phyloP scores from a whole-genome alignment of 2,797 vertebrate genomes.

The Helicolenus hilgendorfi region DNA sequence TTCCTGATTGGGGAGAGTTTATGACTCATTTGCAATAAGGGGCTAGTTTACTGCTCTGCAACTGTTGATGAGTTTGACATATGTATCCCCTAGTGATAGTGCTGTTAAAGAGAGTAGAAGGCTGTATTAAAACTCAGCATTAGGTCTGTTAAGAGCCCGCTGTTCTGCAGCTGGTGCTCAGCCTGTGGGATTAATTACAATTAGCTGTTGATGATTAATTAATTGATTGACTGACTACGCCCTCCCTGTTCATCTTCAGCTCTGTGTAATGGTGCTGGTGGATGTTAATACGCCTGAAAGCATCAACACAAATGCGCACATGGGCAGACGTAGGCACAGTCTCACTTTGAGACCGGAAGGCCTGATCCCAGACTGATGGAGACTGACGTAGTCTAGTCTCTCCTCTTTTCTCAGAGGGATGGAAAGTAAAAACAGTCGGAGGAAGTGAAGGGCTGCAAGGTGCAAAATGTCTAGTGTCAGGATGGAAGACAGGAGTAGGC shows the following conservation, averaged over 20 bases:
- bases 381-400: not conserved
- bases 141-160: slow-evolving; percentile 42
- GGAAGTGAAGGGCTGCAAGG: slow-evolving; percentile 1
- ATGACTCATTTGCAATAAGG: slow-evolving; percentile 31
- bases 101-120: slow-evolving; percentile 34
- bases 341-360: slow-evolving; percentile 8
- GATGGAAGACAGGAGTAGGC: slow-evolving; percentile 1
- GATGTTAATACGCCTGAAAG: slow-evolving; percentile 14
- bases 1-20: slow-evolving; percentile 49
- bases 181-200: slow-evolving; percentile 75
- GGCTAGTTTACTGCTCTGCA: slow-evolving; percentile 10
- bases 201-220: slow-evolving; percentile 60
- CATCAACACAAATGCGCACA: slow-evolving; percentile 1
- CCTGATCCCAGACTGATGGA: slow-evolving; percentile 1
- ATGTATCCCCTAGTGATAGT: slow-evolving; percentile 35
- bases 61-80: slow-evolving; percentile 6
- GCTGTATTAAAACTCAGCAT: slow-evolving; percentile 36
- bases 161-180: slow-evolving; percentile 70
- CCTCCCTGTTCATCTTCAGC: slow-evolving; percentile 20
- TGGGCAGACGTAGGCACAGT: not conserved
- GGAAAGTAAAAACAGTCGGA: slow-evolving; percentile 8
- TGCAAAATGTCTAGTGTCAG: slow-evolving; percentile 29
- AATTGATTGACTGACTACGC: slow-evolving; percentile 64
- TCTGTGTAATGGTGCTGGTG: slow-evolving; percentile 10
- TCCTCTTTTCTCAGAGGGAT: not conserved